Evolutionary conservation across 2,888 invertebrate genomes (phyloP).

Genomic region (Melanotus villosus): DNA sequence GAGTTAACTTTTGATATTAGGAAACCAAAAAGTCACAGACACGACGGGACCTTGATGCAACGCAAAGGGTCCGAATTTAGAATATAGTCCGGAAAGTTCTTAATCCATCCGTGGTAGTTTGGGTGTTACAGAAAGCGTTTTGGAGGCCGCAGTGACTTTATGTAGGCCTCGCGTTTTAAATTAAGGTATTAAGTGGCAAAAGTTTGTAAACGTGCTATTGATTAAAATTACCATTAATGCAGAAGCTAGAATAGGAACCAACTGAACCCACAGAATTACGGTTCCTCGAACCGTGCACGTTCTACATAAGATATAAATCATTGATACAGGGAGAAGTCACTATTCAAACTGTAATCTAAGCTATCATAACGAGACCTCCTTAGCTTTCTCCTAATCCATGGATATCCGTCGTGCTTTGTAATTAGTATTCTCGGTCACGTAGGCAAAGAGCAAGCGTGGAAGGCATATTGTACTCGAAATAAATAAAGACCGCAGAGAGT

Average conservation of each 20-base stretch:
- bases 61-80: too few relatives aligned
- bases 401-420: constrained; percentile 39
- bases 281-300: constrained; percentile 25
- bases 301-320: constrained; percentile 42
- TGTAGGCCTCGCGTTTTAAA: constrained; percentile 22
- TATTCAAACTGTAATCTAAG: constrained; percentile 44
- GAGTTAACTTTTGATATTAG: too few relatives aligned
- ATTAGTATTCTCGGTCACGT: constrained; percentile 46
- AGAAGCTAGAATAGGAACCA: background rate
- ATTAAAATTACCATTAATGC: constrained; percentile 40
- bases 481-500: constrained; percentile 39
- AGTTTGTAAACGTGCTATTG: constrained; percentile 31
- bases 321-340: constrained; percentile 38
- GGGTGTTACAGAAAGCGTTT: background rate
- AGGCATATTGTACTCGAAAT: constrained; percentile 41
- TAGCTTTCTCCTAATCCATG: constrained; percentile 40
- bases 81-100: constrained; percentile 1
- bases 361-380: constrained; percentile 43
- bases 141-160: constrained; percentile 11
- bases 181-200: constrained; percentile 23
- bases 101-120: constrained; percentile 16
- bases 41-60: too few relatives aligned
- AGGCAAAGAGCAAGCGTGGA: constrained; percentile 29
- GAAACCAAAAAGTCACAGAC: too few relatives aligned
- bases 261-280: too few relatives aligned